A percentile compares a stretch with the other conserved stretches of the same genome.
Evolutionary conservation across 1,140 invertebrate genomes (phyloP).

Genomic region (Tenebrio molitor): DNA sequence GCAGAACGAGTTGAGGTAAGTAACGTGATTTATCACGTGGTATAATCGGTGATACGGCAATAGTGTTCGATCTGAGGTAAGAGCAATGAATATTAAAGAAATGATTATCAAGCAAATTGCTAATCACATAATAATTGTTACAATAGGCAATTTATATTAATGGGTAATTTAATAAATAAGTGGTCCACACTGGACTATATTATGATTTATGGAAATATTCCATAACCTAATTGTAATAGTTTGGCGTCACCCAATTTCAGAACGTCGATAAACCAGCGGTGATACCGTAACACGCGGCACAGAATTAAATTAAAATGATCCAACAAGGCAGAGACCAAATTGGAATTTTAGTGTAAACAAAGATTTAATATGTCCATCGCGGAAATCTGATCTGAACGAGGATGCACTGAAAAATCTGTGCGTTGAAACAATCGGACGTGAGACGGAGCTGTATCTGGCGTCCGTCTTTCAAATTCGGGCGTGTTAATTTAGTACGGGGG

Average conservation of each 20-base stretch:
- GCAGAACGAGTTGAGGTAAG: too few species aligned
- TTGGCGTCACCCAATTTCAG: slow-evolving; percentile 34
- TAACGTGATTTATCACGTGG: too few species aligned
- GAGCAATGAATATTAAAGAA: slow-evolving; percentile 17
- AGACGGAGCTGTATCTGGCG: too few species aligned
- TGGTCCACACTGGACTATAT: slow-evolving; percentile 16
- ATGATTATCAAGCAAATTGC: slow-evolving; percentile 25
- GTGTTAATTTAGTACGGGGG: slow-evolving; percentile 12
- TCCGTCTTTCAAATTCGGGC: too few species aligned
- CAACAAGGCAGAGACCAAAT: slow-evolving; percentile 8
- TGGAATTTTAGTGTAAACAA: slow-evolving; percentile 27
- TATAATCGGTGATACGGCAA: too few species aligned
- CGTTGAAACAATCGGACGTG: too few species aligned
- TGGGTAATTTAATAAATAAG: slow-evolving; percentile 38
- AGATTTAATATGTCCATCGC: slow-evolving; percentile 14
- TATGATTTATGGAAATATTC: slow-evolving; percentile 39
- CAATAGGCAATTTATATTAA: slow-evolving; percentile 32
- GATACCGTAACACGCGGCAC: slow-evolving; percentile 6
- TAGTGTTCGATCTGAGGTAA: too few species aligned
- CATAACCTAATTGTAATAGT: slow-evolving; percentile 40
- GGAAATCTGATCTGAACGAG: neutral
- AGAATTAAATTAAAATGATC: slow-evolving; percentile 30
- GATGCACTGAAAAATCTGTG: neutral
- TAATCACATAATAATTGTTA: slow-evolving; percentile 35
- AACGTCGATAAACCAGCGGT: slow-evolving; percentile 26